Percentiles rank a stretch among this genome's conserved stretches.
phyloP scores from a whole-genome alignment of 2,797 vertebrate genomes.

The Xenentodon cancila region DNA sequence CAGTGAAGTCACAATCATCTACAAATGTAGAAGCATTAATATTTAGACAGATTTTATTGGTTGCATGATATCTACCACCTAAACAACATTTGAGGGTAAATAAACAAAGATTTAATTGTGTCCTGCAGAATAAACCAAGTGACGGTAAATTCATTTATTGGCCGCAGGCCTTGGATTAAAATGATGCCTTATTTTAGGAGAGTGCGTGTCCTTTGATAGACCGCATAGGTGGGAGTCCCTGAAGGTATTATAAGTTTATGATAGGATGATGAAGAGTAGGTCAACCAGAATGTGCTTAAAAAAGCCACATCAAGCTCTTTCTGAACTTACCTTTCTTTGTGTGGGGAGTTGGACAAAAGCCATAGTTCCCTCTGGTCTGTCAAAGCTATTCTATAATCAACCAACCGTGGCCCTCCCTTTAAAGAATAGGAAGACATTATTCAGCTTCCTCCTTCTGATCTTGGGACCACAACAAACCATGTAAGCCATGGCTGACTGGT shows the following conservation, averaged over 20 bases:
- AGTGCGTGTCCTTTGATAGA: conserved; percentile 56
- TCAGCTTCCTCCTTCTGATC: conserved; percentile 86
- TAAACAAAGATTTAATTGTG: not conserved
- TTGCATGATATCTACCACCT: conserved; percentile 12
- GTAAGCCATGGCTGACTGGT: conserved; percentile 83
- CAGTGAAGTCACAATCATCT: conserved; percentile 8
- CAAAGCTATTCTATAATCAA: conserved; percentile 86
- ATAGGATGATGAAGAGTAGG: conserved; percentile 73
- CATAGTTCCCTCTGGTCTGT: conserved; percentile 83
- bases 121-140: not conserved
- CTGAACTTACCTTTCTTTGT: conserved; percentile 76
- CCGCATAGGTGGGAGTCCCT: conserved; percentile 66
- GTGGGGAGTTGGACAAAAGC: conserved; percentile 84
- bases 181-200: conserved; percentile 52
- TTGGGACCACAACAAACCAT: conserved; percentile 84
- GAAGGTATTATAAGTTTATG: conserved; percentile 75
- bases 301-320: conserved; percentile 72
- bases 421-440: conserved; percentile 88
- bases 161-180: conserved; percentile 44
- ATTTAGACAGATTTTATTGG: not conserved
- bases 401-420: conserved; percentile 83
- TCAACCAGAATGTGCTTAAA: conserved; percentile 75
- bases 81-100: not conserved
- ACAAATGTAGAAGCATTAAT: conserved; percentile 10
- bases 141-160: conserved; percentile 26